A percentile compares a stretch with the other conserved stretches of the same genome.
Conservation (phyloP, 2,797 vertebrate species). For the Micrastur ruficollis region DNA sequence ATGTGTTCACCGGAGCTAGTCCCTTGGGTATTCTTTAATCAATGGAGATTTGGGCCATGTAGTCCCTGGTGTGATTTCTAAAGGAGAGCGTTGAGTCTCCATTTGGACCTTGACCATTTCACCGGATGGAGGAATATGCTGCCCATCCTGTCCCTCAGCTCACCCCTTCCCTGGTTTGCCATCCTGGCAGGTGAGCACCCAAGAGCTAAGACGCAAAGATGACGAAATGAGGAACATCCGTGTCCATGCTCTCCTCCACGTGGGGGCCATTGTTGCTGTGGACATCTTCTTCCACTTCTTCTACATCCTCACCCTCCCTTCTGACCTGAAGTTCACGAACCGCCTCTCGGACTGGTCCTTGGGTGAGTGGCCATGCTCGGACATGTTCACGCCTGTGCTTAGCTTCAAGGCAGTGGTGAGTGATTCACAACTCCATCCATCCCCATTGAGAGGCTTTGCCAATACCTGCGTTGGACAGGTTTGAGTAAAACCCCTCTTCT, state of each 20-base stretch:
- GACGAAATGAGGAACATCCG: conserved; percentile 88
- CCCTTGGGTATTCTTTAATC: neutral
- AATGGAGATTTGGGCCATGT: rapidly evolving
- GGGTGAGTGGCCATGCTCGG: conserved; percentile 74
- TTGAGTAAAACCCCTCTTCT: neutral
- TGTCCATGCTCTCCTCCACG: conserved; percentile 77
- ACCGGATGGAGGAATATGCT: rapidly evolving
- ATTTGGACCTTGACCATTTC: rapidly evolving
- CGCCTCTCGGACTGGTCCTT: conserved; percentile 90
- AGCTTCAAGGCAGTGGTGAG: neutral
- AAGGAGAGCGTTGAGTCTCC: rapidly evolving
- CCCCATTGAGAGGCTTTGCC: neutral
- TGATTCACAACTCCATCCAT: neutral
- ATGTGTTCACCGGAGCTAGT: neutral
- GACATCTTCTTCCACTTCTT: conserved; percentile 93
- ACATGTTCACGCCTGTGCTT: rapidly evolving
- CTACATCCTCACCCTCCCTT: conserved; percentile 93
- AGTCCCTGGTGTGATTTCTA: neutral
- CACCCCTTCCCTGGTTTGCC: neutral
- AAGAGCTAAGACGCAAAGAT: conserved; percentile 80
- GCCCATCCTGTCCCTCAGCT: neutral
- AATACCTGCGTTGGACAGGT: neutral
- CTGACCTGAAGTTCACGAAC: conserved; percentile 85
- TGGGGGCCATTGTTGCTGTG: conserved; percentile 78
- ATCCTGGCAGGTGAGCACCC: conserved; percentile 80